Percentiles rank a stretch among this genome's conserved stretches.
Evolutionary conservation across 2,888 invertebrate genomes (phyloP).

Genomic region (Galeruca laticollis): DNA sequence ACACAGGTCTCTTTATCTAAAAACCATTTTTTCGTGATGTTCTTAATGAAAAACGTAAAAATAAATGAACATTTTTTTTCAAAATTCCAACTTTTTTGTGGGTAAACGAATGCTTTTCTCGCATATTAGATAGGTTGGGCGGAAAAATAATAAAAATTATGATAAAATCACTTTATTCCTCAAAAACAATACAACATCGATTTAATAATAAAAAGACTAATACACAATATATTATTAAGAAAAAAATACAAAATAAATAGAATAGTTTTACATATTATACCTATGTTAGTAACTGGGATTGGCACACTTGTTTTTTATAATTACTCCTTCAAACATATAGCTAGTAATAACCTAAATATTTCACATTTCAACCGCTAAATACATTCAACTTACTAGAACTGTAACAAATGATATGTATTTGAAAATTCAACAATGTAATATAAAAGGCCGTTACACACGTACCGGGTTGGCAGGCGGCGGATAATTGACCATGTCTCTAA

Average conservation of each 20-base stretch:
- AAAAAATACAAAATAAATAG: not conserved
- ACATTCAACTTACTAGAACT: too few relatives aligned
- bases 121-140: not conserved
- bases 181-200: slow-evolving; percentile 20
- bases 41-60: too few relatives aligned
- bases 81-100: too few relatives aligned
- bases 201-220: slow-evolving; percentile 18
- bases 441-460: too few relatives aligned
- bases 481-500: too few relatives aligned
- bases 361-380: not conserved
- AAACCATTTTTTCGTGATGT: too few relatives aligned
- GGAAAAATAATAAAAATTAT: not conserved
- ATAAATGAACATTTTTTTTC: too few relatives aligned
- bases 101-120: too few relatives aligned
- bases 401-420: too few relatives aligned
- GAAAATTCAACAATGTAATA: too few relatives aligned
- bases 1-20: too few relatives aligned
- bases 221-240: slow-evolving; percentile 7
- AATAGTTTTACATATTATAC: not conserved
- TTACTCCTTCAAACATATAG: not conserved
- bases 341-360: not conserved
- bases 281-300: not conserved
- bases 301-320: slow-evolving; percentile 3
- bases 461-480: too few relatives aligned
- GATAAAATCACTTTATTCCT: slow-evolving; percentile 22